phyloP scores from a whole-genome alignment of 2,888 invertebrate species.

The Odontomyia ornata region DNA sequence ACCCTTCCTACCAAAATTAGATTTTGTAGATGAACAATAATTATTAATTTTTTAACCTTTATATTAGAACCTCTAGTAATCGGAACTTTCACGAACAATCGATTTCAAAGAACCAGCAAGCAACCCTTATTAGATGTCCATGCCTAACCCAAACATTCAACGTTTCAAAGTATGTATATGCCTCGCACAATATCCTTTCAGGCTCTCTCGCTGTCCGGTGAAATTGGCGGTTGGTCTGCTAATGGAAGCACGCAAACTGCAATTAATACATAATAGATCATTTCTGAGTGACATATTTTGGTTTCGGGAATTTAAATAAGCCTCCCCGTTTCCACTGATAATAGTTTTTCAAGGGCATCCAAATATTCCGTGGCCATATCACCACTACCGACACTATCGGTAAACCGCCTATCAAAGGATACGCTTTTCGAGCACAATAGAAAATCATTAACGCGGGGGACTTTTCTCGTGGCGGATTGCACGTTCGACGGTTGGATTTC shows the following conservation, averaged over 20 bases:
- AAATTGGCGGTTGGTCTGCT: slow-evolving; percentile 21
- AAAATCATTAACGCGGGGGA: background rate
- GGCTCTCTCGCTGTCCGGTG: background rate
- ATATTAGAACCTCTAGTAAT: too few relatives aligned
- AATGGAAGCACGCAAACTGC: slow-evolving; percentile 47
- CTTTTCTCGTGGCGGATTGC: background rate
- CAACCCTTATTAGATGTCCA: background rate
- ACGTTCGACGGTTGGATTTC: background rate
- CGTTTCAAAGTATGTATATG: too few relatives aligned
- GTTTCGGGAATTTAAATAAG: slow-evolving; percentile 45
- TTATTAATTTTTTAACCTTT: too few relatives aligned
- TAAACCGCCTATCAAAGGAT: slow-evolving; percentile 28
- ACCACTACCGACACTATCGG: slow-evolving; percentile 12
- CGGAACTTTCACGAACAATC: too few relatives aligned
- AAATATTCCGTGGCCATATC: background rate
- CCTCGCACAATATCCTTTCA: too few relatives aligned
- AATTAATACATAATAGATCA: slow-evolving; percentile 48
- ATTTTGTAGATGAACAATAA: too few relatives aligned
- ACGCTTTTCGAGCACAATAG: background rate
- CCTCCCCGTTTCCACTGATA: slow-evolving; percentile 35
- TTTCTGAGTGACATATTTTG: slow-evolving; percentile 46
- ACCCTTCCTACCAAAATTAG: too few relatives aligned
- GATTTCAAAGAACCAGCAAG: background rate
- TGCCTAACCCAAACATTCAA: background rate
- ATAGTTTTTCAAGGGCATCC: slow-evolving; percentile 35